Conservation (phyloP, 1,140 invertebrate genomes). For the Calosoma granatense region DNA sequence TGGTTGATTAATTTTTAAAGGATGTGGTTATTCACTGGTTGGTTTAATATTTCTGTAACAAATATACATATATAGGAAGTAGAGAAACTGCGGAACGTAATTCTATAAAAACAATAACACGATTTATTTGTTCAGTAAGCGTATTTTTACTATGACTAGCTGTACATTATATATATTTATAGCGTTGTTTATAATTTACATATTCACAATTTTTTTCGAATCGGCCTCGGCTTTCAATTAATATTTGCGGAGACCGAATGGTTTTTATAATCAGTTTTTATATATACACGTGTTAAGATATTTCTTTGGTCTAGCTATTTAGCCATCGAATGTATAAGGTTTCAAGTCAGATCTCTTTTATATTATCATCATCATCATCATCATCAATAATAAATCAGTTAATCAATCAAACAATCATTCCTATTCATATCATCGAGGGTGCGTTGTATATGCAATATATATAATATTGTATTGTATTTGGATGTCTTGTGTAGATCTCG, state of each 20-base stretch:
- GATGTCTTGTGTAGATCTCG: too few species aligned
- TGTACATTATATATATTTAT: conserved; percentile 35
- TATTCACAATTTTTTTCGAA: conserved; percentile 31
- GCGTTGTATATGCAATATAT: too few species aligned
- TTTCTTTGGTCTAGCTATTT: conserved; percentile 33
- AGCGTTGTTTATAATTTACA: conserved; percentile 23
- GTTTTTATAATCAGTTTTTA: conserved; percentile 25
- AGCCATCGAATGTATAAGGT: conserved; percentile 27
- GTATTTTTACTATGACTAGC: conserved; percentile 37
- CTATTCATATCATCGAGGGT: too few species aligned
- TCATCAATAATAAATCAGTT: too few species aligned
- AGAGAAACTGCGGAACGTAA: conserved; percentile 24
- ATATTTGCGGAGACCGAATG: conserved; percentile 14
- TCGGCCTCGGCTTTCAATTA: conserved; percentile 12
- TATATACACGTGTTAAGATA: conserved; percentile 30
- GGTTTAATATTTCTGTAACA: too few species aligned
- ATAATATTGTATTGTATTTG: too few species aligned
- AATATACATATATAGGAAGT: too few species aligned
- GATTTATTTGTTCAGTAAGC: conserved; percentile 35
- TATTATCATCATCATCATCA: too few species aligned
- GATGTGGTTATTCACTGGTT: too few species aligned
- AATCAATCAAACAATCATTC: too few species aligned
- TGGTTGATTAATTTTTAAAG: too few species aligned
- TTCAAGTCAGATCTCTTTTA: too few species aligned
- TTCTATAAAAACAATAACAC: conserved; percentile 36